These are phyloP conservation scores for Tapera naevia DNA, from an alignment of 2,797 vertebrate species.

Conservation along the genomic window DNA sequence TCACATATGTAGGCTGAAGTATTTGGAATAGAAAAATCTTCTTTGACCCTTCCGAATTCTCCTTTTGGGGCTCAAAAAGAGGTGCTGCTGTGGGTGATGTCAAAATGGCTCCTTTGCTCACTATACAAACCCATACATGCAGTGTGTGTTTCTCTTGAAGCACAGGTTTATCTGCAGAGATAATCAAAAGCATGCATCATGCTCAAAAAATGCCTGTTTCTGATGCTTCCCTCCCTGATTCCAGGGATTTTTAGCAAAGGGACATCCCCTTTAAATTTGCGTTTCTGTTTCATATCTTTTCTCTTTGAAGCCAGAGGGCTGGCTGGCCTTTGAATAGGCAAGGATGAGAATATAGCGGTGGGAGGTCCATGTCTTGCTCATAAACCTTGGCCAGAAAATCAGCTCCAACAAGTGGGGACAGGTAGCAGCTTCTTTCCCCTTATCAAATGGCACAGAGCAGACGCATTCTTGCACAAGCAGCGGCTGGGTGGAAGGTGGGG, in stretches of 20 bases:
- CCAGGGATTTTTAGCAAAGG: conserved; percentile 46
- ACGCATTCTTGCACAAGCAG: conserved; percentile 29
- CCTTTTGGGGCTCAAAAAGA: background rate
- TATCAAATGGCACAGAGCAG: background rate
- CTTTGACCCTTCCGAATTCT: background rate
- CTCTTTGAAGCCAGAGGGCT: conserved; percentile 48
- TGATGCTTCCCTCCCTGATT: conserved; percentile 10
- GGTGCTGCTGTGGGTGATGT: background rate
- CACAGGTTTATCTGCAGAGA: conserved; percentile 21
- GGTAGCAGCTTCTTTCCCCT: conserved; percentile 16
- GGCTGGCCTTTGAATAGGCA: conserved; percentile 55
- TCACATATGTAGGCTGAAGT: background rate
- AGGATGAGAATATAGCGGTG: conserved; percentile 55
- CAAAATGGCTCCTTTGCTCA: background rate
- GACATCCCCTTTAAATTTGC: conserved; percentile 53
- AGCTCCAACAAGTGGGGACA: conserved; percentile 45
- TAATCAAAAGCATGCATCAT: conserved; percentile 55
- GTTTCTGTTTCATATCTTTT: conserved; percentile 51
- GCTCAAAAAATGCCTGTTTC: conserved; percentile 24
- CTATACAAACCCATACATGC: background rate
- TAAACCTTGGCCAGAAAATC: conserved; percentile 54
- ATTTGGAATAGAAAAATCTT: background rate
- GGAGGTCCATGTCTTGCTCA: conserved; percentile 50
- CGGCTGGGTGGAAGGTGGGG: background rate
- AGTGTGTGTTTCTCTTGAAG: conserved; percentile 24